A percentile compares a stretch with the other conserved stretches of the same genome.
Evolutionary conservation across 2,113 vertebrate genomes (phyloP).

Genomic region (Pavo muticus): DNA sequence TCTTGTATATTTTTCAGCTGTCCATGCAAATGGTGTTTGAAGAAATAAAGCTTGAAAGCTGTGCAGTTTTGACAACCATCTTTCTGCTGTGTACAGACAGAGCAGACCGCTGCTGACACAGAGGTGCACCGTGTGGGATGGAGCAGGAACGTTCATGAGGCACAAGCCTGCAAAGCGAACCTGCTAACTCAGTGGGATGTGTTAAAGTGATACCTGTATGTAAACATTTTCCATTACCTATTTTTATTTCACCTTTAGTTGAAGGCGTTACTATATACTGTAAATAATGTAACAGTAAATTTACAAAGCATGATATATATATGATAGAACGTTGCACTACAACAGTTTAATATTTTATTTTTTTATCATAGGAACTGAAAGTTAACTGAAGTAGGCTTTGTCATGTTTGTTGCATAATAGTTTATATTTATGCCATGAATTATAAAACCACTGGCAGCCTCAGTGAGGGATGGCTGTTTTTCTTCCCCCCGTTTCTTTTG

Average conservation of each 20-base stretch:
- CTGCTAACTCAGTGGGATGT: conserved; percentile 34
- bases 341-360: conserved; percentile 69
- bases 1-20: conserved; percentile 68
- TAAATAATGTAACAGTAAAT: conserved; percentile 33
- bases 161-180: neutral
- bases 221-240: conserved; percentile 46
- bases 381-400: conserved; percentile 42
- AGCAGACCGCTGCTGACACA: conserved; percentile 48
- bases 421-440: conserved; percentile 44
- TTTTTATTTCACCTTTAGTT: conserved; percentile 41
- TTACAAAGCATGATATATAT: conserved; percentile 73
- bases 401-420: conserved; percentile 39
- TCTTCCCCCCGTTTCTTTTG: neutral
- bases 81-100: conserved; percentile 41
- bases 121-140: neutral
- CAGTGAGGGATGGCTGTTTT: neutral
- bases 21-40: conserved; percentile 54
- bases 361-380: conserved; percentile 64
- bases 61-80: conserved; percentile 56
- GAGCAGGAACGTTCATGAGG: neutral
- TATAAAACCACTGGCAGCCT: conserved; percentile 43
- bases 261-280: conserved; percentile 47
- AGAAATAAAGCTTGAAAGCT: conserved; percentile 65
- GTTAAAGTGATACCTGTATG: conserved; percentile 47
- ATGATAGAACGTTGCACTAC: conserved; percentile 67